A percentile compares a stretch with the other conserved stretches of the same genome.
Evolutionary conservation across 2,888 invertebrate genomes (phyloP).

Genomic region (Hypomecis atomaria): DNA sequence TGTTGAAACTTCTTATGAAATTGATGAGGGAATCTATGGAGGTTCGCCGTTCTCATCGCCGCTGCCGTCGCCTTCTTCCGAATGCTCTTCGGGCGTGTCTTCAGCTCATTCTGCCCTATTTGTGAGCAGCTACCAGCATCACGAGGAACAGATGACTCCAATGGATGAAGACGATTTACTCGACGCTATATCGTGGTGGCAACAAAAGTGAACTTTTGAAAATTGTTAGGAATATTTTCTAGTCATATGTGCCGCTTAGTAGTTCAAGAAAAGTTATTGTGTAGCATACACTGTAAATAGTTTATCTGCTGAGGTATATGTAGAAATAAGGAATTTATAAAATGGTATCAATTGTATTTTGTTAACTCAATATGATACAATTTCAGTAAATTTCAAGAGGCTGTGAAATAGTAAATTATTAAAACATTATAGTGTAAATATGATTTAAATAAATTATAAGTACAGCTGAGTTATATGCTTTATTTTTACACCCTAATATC

Average conservation of each 20-base stretch:
- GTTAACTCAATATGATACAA: no score
- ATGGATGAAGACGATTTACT: slow-evolving; percentile 94
- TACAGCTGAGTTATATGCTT: slow-evolving; percentile 30
- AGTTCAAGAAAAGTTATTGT: not conserved
- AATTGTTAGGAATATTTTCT: slow-evolving; percentile 49
- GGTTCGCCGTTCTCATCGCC: slow-evolving; percentile 73
- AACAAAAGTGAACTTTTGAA: slow-evolving; percentile 78
- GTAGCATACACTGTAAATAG: slow-evolving; percentile 25
- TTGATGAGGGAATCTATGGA: slow-evolving; percentile 72
- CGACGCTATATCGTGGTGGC: slow-evolving; percentile 93
- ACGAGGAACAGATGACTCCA: slow-evolving; percentile 83
- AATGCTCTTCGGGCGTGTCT: slow-evolving; percentile 85
- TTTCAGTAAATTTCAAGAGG: slow-evolving; percentile 18
- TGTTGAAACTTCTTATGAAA: slow-evolving; percentile 54
- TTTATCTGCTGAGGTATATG: slow-evolving; percentile 28
- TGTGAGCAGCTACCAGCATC: slow-evolving; percentile 55
- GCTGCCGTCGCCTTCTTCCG: slow-evolving; percentile 88
- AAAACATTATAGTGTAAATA: slow-evolving; percentile 23
- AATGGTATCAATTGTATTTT: slow-evolving; percentile 21
- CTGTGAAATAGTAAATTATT: slow-evolving; percentile 38
- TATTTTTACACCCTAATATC: slow-evolving; percentile 42
- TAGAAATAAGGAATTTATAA: slow-evolving; percentile 16
- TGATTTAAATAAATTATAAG: not conserved
- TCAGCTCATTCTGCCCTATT: slow-evolving; percentile 65
- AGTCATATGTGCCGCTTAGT: slow-evolving; percentile 52